Evolutionary conservation across 2,888 invertebrate genomes (phyloP), one percentile per base, ranked within the genome.

Genomic region (Phaonia tiefii): DNA sequence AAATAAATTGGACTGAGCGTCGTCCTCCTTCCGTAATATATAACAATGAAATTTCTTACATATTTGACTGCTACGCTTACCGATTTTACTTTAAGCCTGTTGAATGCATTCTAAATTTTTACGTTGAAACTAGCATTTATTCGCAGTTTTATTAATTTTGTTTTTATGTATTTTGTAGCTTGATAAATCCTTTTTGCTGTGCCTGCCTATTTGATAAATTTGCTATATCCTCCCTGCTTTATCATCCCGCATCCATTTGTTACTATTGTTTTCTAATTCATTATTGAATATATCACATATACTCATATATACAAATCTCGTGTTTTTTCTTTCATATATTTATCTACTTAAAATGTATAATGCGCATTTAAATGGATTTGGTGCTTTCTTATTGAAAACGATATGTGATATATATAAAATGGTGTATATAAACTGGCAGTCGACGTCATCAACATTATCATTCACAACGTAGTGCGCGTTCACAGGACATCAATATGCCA

Each of bases 391-490:
- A n/a, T 31, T 8, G 8, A 31, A 60, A 51, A 74, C 66, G 58
- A 39, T 60, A 42, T 39, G 26, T 39, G 25, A 17, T 31, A 72
- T 67, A 77, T 75, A 11, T 49, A 56, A 58, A 73, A 54, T 10
- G n/a, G 71, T 78, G 77, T n/a, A n/a, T n/a, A 42, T 70, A 58
- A 51, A 78, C 79, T 31, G 8, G 75, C 85, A 94, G 93, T 90
- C 93, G 94, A 78, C 92, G 94, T 84, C 93, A 94, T 89, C 93
- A 93, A 85, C 94, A 94, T 87, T 94, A 94, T 87, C 93, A 93
- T 88, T 93, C 93, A 5, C 93, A 93, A 87, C 92, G 93, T 82
- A 90, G 92, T 67, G 90, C 92, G 44, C 90, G 92, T 75, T 94
- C 94, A 90, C 92, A 94, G 86, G 93, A 93, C 86, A 84, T 89